Evolutionary conservation across 2,888 invertebrate species (phyloP), one percentile per base, ranked within the genome.

Genomic region (Cheilosia grossa): DNA sequence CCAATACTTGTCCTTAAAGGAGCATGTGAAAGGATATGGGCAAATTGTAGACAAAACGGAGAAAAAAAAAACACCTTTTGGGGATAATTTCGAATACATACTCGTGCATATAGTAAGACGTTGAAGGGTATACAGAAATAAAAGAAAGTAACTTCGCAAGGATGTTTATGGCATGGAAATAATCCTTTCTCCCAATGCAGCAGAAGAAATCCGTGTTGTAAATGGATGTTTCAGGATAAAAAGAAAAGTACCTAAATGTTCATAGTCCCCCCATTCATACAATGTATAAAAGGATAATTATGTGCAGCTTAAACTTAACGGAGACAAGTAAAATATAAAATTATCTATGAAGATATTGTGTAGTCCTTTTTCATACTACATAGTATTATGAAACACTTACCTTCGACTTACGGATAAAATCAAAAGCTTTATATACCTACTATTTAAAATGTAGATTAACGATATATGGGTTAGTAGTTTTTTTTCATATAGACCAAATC

Each of bases 121-220:
- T 9, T 47, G 17, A 47, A 17, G 47, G 47, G 47, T 47, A 47
- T 47, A 47, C n/a, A 47, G 17, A 6, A 51, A 51, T 30, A 13
- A 21, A 13, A 21, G 21, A 51, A 51, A 4, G 24, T 24, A 24
- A 24, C 19, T 24, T 24, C 51, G 24, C 21, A 21, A 24, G 51
- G 47, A 51, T 51, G 51, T 51, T 51, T 51, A 51, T 51, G 24
- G 24, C 21, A 51, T 51, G 51, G 51, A 51, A 24, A 24, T 51
- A 51, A 51, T 51, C 51, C 24, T 24, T 51, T 51, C 24, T 51
- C 13, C 51, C 51, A 51, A 4, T 51, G 51, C 51, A 51, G 24
- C 10, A 24, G 24, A 44, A 51, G 51, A 51, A 51, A 51, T 51
- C 24, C 21, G 15, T 24, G 21, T 51, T 51, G 15, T 51, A 13